Conservation (phyloP, 2,113 vertebrate species). For the Cyprinodon variegatus region DNA sequence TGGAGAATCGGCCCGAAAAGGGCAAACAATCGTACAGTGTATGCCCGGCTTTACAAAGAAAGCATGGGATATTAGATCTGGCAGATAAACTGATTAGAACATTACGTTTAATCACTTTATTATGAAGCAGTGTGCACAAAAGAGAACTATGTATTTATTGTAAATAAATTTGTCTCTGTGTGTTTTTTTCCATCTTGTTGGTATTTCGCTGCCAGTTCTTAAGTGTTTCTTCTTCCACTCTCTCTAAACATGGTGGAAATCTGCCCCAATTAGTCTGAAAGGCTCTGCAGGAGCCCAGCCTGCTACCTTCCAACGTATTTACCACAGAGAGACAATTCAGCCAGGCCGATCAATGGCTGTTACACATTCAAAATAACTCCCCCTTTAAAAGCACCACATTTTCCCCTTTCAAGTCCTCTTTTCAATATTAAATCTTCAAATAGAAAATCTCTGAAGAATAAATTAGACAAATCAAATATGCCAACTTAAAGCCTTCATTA, state of each 20-base stretch:
- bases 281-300: slow-evolving; percentile 36
- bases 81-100: background rate
- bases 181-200: slow-evolving; percentile 10
- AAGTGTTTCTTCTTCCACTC: slow-evolving; percentile 15
- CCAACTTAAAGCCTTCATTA: slow-evolving; percentile 80
- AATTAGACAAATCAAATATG: slow-evolving; percentile 82
- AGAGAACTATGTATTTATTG: background rate
- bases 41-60: background rate
- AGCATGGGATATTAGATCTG: background rate
- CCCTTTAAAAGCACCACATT: slow-evolving; percentile 61
- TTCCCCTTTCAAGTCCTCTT: slow-evolving; percentile 71
- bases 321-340: slow-evolving; percentile 57
- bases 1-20: no score
- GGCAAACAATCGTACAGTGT: no score
- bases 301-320: slow-evolving; percentile 51
- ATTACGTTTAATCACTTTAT: background rate
- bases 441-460: slow-evolving; percentile 78
- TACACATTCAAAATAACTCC: slow-evolving; percentile 65
- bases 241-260: slow-evolving; percentile 42
- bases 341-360: slow-evolving; percentile 63
- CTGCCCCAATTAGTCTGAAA: slow-evolving; percentile 58
- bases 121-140: background rate
- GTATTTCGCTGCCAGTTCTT: slow-evolving; percentile 18
- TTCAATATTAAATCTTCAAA: slow-evolving; percentile 78
- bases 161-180: background rate